A percentile compares a stretch with the other conserved stretches of the same genome.
phyloP scores from a whole-genome alignment of 2,888 invertebrate species.

The Anthophora plumipes region DNA sequence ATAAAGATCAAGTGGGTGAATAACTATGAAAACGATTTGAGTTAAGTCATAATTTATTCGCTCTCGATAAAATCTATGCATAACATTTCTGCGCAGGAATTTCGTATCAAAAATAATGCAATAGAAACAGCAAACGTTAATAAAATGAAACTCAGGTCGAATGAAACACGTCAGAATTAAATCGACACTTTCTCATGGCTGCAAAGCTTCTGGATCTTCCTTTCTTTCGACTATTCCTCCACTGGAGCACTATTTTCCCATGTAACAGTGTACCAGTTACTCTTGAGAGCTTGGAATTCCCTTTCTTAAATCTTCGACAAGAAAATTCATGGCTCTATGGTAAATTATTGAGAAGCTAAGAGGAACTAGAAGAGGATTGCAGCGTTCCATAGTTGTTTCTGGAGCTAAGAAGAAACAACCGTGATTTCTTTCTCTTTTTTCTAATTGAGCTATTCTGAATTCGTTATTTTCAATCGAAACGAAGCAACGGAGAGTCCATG shows the following conservation, averaged over 20 bases:
- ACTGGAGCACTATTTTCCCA: background rate
- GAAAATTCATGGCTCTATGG: background rate
- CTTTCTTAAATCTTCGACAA: background rate
- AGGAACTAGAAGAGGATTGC: background rate
- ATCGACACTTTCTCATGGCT: background rate
- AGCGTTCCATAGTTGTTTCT: background rate
- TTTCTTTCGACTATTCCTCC: background rate
- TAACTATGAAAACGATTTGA: too few species aligned
- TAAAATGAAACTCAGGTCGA: background rate
- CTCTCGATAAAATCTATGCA: too few species aligned
- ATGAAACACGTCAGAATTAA: background rate
- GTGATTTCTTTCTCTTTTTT: background rate
- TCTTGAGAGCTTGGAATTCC: background rate
- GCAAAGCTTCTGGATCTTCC: background rate
- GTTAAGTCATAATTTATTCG: too few species aligned
- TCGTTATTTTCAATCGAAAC: background rate
- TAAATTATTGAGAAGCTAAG: constrained; percentile 17
- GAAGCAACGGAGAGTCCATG: background rate
- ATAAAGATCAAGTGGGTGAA: too few species aligned
- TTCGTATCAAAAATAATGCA: background rate
- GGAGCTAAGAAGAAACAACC: background rate
- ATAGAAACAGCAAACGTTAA: background rate
- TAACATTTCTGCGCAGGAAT: too few species aligned
- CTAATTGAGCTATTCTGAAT: background rate
- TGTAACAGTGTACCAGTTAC: background rate